Base-by-base conservation (phyloP, 2,797 vertebrate species). In the Percopsis omiscomaycus region DNA sequence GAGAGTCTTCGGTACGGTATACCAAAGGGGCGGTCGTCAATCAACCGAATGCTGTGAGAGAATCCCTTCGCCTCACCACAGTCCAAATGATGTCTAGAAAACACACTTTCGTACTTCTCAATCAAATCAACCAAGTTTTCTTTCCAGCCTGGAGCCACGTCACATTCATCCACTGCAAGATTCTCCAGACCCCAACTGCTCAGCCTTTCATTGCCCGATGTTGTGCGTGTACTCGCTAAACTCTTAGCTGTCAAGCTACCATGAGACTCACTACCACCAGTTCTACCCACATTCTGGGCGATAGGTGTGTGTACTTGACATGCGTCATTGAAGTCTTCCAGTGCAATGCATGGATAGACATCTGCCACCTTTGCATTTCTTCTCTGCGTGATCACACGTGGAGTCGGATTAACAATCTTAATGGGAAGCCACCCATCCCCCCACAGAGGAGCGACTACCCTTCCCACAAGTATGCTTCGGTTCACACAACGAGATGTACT, bases 401-500 rank as follows among this genome's bases (percentile, higher is more conserved):
- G 10, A 5, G 51, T 22, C 6, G 15, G 51, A 53, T 53, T 22
- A 1, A 53, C 15, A 22, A 53, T 53, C 16, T 53, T 53, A 3
- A 53, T 8, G 6, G 51, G 51, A 11, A 53, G 51, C 51, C 51
- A 53, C 8, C 51, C 51, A 22, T 53, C 51, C 10, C 51, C 51
- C 51, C 51, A 53, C 5, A 53, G 4, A 22, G 51, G 51, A 27
- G 51, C 1, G 15, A 27, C 51, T 4, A 53, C 51, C 4, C 15
- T 10, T 0, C 51, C 51, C 15, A 53, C 5, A 3, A 53, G 51
- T 3, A 53, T 27, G 4, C 22, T 5, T 27, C 3, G 15, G 22
- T 22, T 27, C 1, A 53, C 10, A 53, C 51, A 53, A 16, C 51
- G 51, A 8, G 51, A 28, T 1, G 1, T 27, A 22, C 15, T 53